Conservation (phyloP, 2,113 vertebrate genomes). For the Glaucidium brasilianum region DNA sequence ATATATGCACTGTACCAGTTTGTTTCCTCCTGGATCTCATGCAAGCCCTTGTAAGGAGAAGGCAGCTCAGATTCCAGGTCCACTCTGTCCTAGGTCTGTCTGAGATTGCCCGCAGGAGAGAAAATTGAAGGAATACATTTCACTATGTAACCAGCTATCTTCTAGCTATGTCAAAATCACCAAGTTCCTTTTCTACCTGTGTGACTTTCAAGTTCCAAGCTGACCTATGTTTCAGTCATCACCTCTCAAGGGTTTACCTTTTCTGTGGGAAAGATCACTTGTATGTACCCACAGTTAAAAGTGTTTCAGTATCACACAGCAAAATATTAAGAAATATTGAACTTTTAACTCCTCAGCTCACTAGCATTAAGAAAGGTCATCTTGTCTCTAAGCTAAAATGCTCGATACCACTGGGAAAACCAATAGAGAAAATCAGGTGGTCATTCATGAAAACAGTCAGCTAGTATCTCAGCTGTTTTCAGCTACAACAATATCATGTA, state of each 20-base stretch:
- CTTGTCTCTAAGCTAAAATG: not conserved
- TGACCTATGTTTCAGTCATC: not conserved
- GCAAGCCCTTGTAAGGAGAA: conserved; percentile 14
- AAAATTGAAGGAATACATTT: not conserved
- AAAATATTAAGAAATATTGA: not conserved
- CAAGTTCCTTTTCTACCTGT: not conserved
- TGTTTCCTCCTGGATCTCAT: conserved; percentile 1
- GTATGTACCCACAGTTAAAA: not conserved
- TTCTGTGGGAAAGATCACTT: not conserved
- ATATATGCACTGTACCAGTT: accelerated
- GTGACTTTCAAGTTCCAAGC: not conserved
- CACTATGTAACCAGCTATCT: not conserved
- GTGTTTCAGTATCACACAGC: not conserved
- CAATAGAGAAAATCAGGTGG: not conserved
- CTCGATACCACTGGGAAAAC: not conserved
- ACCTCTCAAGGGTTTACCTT: not conserved
- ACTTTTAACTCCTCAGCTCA: not conserved
- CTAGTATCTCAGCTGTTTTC: not conserved
- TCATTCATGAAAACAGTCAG: not conserved
- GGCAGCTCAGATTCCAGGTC: not conserved
- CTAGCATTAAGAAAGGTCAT: not conserved
- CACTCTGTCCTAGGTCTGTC: not conserved
- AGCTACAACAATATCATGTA: not conserved
- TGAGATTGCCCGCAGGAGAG: not conserved
- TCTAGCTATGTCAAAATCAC: not conserved